A percentile compares a stretch with the other conserved stretches of the same genome.
phyloP scores from a whole-genome alignment of 2,888 invertebrate genomes.

The Schizaphis graminum region DNA sequence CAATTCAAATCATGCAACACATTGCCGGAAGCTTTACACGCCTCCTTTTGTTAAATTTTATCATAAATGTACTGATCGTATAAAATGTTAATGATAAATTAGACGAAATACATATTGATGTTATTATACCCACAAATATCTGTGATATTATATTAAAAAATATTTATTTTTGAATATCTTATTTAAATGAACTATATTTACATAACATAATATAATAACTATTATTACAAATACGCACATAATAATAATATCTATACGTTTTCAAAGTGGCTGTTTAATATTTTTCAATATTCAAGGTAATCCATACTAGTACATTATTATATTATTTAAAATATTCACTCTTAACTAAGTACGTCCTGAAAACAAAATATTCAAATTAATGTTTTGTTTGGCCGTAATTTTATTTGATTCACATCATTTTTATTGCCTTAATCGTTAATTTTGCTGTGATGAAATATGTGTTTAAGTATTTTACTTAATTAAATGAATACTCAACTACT shows the following conservation, averaged over 20 bases:
- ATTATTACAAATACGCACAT: background rate
- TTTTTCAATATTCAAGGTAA: background rate
- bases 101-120: background rate
- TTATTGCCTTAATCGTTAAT: background rate
- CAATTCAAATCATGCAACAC: slow-evolving; percentile 49
- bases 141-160: background rate
- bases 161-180: background rate
- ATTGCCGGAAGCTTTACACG: slow-evolving; percentile 54
- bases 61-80: slow-evolving; percentile 13
- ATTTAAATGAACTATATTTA: background rate
- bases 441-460: background rate
- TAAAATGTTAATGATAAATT: slow-evolving; percentile 26
- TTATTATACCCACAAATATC: background rate
- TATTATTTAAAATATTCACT: background rate
- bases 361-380: background rate
- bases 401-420: slow-evolving; percentile 7
- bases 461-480: background rate
- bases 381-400: background rate
- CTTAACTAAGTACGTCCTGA: background rate
- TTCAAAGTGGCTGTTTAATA: background rate
- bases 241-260: background rate
- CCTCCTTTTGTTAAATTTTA: slow-evolving; percentile 32
- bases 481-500: no score
- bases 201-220: background rate
- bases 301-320: background rate